Evolutionary conservation across 2,113 vertebrate genomes (phyloP), one percentile per base, ranked within the genome.

Genomic region (Bubo bubo): DNA sequence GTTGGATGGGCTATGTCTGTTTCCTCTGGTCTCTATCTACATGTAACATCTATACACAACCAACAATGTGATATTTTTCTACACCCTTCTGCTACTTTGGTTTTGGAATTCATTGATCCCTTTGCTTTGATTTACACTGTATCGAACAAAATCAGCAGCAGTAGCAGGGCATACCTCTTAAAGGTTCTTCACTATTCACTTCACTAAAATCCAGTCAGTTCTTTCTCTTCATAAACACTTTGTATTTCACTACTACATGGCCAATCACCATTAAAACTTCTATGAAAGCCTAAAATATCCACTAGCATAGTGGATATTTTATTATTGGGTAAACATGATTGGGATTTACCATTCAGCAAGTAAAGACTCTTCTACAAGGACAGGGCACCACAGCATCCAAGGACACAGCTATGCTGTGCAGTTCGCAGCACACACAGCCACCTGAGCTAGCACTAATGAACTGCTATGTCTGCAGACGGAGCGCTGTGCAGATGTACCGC

Each of bases 261-360:
- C 2, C 19, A 63, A 35, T 21, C 47, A 68, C 16, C 37, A 55
- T 28, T 32, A 79, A 72, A 82, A 47, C 7, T 56, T 32, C 37
- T n/a, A n/a, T n/a, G 6, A 90, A 90, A 75, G 45, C 18, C 60
- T 59, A n/a, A 85, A 68, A 71, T 9, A 63, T 8, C 52, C 32
- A 53, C 3, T 3, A 64, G 8, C 21, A 14, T 1, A 34, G 9
- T 4, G 43, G 43, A 45, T 45, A 45, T 45, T 45, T 45, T 45
- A 28, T 21, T 62, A 58, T 2, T n/a, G 34, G 34, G 35, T 37
- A 21, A 2, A 18, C 8, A 6, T 0, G 1, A 24, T 0, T 59
- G 58, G 58, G 43, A 68, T 79, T 80, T 84, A 28, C 43, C 32
- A 14, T 28, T 24, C 34, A 37, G 52, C 23, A 35, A 66, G 28